Evolutionary conservation across 2,888 invertebrate species (phyloP).

Genomic region (Lepetodrilus schrolli): DNA sequence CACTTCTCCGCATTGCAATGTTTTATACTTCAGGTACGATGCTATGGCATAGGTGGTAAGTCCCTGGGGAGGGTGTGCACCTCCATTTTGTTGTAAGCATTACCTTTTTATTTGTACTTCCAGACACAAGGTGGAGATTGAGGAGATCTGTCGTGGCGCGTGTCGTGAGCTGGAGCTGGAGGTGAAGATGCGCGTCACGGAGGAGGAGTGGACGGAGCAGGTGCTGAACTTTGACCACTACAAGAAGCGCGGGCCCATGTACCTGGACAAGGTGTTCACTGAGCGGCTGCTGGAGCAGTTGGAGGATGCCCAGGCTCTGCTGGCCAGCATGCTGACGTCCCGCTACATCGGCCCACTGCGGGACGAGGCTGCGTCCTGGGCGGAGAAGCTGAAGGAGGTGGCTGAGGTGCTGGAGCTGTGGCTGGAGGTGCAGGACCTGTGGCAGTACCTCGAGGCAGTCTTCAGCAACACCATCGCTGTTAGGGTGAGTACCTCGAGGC

Average conservation of each 20-base stretch:
- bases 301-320: constrained; percentile 74
- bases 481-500: constrained; percentile 72
- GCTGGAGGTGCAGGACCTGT: constrained; percentile 75
- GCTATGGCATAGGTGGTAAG: too few relatives aligned
- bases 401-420: constrained; percentile 74
- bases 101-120: too few relatives aligned
- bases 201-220: constrained; percentile 76
- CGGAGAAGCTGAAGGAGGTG: constrained; percentile 75
- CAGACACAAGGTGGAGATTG: constrained; percentile 72
- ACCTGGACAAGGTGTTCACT: constrained; percentile 73
- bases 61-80: too few relatives aligned
- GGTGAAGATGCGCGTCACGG: constrained; percentile 74
- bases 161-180: constrained; percentile 74
- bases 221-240: constrained; percentile 74
- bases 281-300: constrained; percentile 74
- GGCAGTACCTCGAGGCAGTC: constrained; percentile 75
- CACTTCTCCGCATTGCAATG: too few relatives aligned
- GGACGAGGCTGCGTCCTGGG: constrained; percentile 75
- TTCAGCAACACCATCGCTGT: constrained; percentile 71
- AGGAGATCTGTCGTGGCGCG: constrained; percentile 74
- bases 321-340: constrained; percentile 74
- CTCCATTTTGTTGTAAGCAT: too few relatives aligned
- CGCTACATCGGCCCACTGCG: constrained; percentile 73
- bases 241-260: constrained; percentile 74
- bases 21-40: too few relatives aligned